phyloP scores from a whole-genome alignment of 2,888 invertebrate genomes.

The Nipponacmea schrenckii region DNA sequence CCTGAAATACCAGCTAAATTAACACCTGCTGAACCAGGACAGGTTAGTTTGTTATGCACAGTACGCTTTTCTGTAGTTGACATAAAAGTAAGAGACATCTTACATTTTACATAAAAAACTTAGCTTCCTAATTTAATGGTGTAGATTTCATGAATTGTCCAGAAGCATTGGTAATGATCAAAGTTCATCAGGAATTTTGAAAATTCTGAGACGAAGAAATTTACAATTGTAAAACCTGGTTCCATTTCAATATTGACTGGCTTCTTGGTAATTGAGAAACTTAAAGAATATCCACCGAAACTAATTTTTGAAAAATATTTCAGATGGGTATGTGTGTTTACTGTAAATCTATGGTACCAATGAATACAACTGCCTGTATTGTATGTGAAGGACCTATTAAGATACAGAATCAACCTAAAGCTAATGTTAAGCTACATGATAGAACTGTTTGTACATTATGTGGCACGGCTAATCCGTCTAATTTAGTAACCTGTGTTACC shows the following conservation, averaged over 20 bases:
- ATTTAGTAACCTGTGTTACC: conserved; percentile 47
- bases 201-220: too few relatives aligned
- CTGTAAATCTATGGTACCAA: conserved; percentile 65
- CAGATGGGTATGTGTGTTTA: conserved; percentile 66
- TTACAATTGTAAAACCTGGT: too few relatives aligned
- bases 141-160: too few relatives aligned
- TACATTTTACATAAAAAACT: background rate
- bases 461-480: conserved; percentile 57
- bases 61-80: background rate
- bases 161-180: background rate
- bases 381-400: conserved; percentile 65
- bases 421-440: conserved; percentile 41
- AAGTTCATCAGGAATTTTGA: too few relatives aligned
- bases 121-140: too few relatives aligned
- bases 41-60: conserved; percentile 42
- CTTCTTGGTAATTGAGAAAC: too few relatives aligned
- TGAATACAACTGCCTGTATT: conserved; percentile 63
- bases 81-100: background rate
- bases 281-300: too few relatives aligned
- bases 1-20: conserved; percentile 59
- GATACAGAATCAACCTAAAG: conserved; percentile 57
- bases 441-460: conserved; percentile 51
- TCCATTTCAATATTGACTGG: too few relatives aligned
- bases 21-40: conserved; percentile 62
- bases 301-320: conserved; percentile 2